Evolutionary conservation across 1,140 invertebrate genomes (phyloP).

Genomic region (Pissodes strobi): DNA sequence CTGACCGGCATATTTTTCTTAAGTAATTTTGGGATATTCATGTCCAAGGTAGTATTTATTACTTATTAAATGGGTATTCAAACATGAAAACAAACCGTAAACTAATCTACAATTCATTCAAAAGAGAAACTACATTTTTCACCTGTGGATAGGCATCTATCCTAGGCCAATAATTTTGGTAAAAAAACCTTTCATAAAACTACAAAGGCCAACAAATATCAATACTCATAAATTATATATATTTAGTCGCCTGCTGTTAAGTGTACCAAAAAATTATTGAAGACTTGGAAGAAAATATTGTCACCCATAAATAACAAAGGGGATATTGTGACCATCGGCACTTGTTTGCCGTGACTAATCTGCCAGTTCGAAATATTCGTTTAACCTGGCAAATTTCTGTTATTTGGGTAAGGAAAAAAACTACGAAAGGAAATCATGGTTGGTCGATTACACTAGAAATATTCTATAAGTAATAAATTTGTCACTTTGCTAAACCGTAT

Average conservation of each 20-base stretch:
- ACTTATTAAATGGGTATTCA: too few species aligned
- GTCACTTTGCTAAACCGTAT: conserved; percentile 21
- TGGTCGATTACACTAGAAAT: conserved; percentile 3
- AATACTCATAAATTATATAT: conserved; percentile 9
- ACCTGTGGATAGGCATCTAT: too few species aligned
- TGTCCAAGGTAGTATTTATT: too few species aligned
- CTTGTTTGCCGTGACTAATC: conserved; percentile 6
- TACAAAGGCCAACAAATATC: background rate
- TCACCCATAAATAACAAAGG: conserved; percentile 10
- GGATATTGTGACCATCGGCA: conserved; percentile 7
- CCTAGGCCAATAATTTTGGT: too few species aligned
- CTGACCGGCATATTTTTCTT: too few species aligned
- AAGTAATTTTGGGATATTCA: too few species aligned
- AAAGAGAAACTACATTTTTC: too few species aligned
- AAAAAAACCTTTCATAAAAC: background rate
- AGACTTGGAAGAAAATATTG: conserved; percentile 3
- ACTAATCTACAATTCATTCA: too few species aligned
- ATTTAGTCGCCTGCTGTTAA: conserved; percentile 8
- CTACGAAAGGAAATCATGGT: conserved; percentile 26
- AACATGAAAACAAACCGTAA: too few species aligned
- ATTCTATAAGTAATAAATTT: conserved; percentile 29
- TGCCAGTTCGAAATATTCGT: background rate
- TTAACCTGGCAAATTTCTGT: background rate
- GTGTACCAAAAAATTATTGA: conserved; percentile 12
- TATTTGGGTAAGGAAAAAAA: conserved; percentile 5